Conservation (phyloP, 2,888 invertebrate genomes). For the Sinopyrophorus schimmeli region DNA sequence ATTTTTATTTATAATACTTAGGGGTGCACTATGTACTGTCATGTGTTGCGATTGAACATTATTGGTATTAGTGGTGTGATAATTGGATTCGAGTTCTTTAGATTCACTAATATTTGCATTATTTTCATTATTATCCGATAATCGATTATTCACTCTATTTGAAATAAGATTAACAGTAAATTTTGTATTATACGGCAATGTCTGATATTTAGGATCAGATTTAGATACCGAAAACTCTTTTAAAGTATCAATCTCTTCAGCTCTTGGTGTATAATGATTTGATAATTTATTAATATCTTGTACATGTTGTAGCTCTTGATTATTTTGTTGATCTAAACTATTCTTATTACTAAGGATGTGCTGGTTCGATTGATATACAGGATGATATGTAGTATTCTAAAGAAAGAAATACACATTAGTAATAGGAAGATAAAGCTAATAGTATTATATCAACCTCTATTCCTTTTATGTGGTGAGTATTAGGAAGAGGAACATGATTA, state of each 20-base stretch:
- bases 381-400: slow-evolving; percentile 53
- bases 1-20: slow-evolving; percentile 65
- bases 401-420: slow-evolving; percentile 10
- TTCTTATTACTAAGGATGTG: slow-evolving; percentile 46
- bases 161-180: slow-evolving; percentile 67
- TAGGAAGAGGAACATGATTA: slow-evolving; percentile 75
- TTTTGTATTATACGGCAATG: slow-evolving; percentile 87
- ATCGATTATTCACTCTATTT: slow-evolving; percentile 41
- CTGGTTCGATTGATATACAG: slow-evolving; percentile 49
- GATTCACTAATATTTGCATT: slow-evolving; percentile 30
- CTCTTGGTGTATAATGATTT: slow-evolving; percentile 35
- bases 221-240: slow-evolving; percentile 78
- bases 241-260: slow-evolving; percentile 57
- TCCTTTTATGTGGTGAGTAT: slow-evolving; percentile 54
- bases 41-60: slow-evolving; percentile 51
- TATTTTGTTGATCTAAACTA: slow-evolving; percentile 42
- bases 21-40: slow-evolving; percentile 61
- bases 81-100: slow-evolving; percentile 36
- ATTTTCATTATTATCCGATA: slow-evolving; percentile 30
- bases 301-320: slow-evolving; percentile 37
- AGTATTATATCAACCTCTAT: slow-evolving; percentile 47
- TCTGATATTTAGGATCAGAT: slow-evolving; percentile 89
- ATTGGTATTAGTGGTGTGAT: slow-evolving; percentile 39
- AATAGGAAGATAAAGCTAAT: not conserved
- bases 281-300: slow-evolving; percentile 47